Base-by-base conservation (phyloP, 2,113 vertebrate genomes). In the Ageneiosus marmoratus region DNA sequence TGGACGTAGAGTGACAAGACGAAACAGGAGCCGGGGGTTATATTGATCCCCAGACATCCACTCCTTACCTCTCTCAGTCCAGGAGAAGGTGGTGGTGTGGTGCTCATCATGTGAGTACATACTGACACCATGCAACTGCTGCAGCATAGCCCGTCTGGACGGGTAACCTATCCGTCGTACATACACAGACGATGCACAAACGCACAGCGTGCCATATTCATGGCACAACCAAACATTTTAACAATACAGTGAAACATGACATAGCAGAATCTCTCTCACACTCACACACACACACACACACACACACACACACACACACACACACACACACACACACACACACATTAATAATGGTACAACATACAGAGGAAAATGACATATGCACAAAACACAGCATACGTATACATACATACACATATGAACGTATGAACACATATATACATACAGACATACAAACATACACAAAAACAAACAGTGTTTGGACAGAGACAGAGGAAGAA, bases 101-200 rank as follows among this genome's bases (percentile, higher is more conserved):
- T 88, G 89, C 85, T 96, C 91, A 41, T 95, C 89, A 5, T 95
- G 95, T 89, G 95, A 96, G 93, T 95, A 95, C 92, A 95, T 92
- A 93, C 94, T 94, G 93, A 95, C 90, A 90, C 95, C 95, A 0
- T 94, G 95, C 80, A 95, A 95, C 92, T 95, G 96, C 94, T 96
- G 95, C 88, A 96, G 94, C 95, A 95, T 94, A 91, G 96, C 94
- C 91, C 94, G 93, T 90, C 95, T 95, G 92, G 95, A 95, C 86
- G 94, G 89, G 93, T 93, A 93, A 91, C 95, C 95, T 93, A 94
- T 87, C 93, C 87, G 67, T 86, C 87, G 91, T 72, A 90, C 87
- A 81, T 78, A 85, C 84, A 81, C 73, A 86, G 79, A 93, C 90
- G 89, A 89, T 63, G 77, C 79, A 88, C 85, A 86, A 67, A 79